Conservation (phyloP, 2,113 vertebrate genomes). For the Rhynchopsitta pachyrhyncha region DNA sequence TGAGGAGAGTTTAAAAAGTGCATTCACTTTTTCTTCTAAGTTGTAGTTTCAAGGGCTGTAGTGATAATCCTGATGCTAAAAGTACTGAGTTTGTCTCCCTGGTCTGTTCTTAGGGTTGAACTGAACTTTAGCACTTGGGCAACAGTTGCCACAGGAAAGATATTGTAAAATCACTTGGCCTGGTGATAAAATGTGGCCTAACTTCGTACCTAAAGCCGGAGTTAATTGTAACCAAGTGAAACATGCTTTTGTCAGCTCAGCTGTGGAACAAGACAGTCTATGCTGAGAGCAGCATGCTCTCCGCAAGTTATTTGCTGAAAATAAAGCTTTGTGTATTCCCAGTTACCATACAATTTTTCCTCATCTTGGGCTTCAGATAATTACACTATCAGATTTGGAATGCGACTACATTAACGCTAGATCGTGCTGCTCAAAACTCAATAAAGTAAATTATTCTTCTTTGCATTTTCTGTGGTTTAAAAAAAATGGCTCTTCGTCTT, state of each 20-base stretch:
- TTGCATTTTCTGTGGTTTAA: not conserved
- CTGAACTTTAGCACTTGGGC: conserved; percentile 38
- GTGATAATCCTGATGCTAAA: not conserved
- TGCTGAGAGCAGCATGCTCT: not conserved
- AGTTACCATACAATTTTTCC: conserved; percentile 44
- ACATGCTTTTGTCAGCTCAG: accelerated
- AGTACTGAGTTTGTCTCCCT: not conserved
- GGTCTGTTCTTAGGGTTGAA: not conserved
- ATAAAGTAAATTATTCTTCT: conserved; percentile 85
- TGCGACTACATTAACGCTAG: conserved; percentile 98
- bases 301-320: not conserved
- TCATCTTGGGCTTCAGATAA: conserved; percentile 87
- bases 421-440: conserved; percentile 96
- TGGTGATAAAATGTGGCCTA: not conserved
- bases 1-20: not conserved
- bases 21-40: not conserved
- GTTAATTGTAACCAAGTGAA: not conserved
- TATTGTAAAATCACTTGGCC: not conserved
- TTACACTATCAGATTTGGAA: conserved; percentile 96
- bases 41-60: not conserved
- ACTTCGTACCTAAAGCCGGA: not conserved
- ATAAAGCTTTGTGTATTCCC: not conserved
- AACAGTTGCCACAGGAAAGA: not conserved
- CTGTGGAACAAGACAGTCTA: not conserved
- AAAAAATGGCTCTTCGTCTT: not conserved